phyloP scores from a whole-genome alignment of 37 sponge, comb jelly and placozoan species.

The Beroe forskalii region DNA sequence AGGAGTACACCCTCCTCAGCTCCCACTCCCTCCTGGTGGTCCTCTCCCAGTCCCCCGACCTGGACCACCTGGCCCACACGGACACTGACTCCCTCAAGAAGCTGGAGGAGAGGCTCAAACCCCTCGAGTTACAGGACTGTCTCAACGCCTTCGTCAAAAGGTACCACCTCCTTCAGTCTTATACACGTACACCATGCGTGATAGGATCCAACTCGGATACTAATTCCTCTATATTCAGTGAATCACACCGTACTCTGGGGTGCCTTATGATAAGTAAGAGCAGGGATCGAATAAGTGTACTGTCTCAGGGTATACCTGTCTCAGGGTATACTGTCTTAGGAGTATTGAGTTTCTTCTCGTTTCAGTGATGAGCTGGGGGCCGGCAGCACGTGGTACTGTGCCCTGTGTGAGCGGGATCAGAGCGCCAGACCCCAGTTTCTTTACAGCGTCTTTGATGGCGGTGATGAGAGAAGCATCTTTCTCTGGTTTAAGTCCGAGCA shows the following conservation, averaged over 20 bases:
- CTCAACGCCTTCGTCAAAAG: slow-evolving; percentile 58
- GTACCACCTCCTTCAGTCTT: neutral
- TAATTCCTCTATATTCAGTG: too few species aligned
- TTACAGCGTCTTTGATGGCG: slow-evolving; percentile 61
- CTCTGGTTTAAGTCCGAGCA: slow-evolving; percentile 49
- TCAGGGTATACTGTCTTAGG: too few species aligned
- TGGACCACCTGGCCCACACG: slow-evolving; percentile 13
- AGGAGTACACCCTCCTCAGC: slow-evolving; percentile 22
- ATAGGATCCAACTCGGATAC: too few species aligned
- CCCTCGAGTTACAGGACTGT: slow-evolving; percentile 62
- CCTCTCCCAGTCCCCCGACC: neutral
- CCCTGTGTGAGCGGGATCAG: slow-evolving; percentile 5
- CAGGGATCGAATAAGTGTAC: too few species aligned
- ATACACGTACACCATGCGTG: too few species aligned
- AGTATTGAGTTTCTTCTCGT: too few species aligned
- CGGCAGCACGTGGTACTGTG: slow-evolving; percentile 53
- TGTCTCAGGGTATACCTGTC: too few species aligned
- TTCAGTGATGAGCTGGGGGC: slow-evolving; percentile 51
- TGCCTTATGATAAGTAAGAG: too few species aligned
- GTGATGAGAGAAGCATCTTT: slow-evolving; percentile 53
- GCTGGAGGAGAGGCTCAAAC: slow-evolving; percentile 28
- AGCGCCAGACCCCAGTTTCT: slow-evolving; percentile 13
- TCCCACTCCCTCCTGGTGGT: neutral
- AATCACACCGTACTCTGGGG: too few species aligned
- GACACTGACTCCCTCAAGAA: slow-evolving; percentile 57